These are phyloP conservation scores for Tetropium fuscum DNA, from an alignment of 2,888 invertebrate genomes.

Conservation along the genomic window DNA sequence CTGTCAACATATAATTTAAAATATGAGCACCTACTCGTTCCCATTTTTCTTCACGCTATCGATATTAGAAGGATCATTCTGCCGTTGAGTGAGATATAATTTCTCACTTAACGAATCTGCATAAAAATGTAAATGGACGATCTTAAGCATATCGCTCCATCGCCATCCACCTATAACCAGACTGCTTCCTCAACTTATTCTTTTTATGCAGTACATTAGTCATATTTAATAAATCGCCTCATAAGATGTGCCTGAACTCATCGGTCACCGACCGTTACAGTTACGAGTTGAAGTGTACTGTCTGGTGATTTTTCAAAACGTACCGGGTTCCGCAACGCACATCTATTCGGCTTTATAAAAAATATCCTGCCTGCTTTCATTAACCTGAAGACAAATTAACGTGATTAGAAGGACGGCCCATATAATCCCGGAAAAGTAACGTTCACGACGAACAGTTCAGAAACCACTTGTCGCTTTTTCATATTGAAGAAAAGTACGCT, in stretches of 20 bases:
- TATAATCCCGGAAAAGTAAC: conserved; percentile 9
- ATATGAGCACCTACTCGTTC: too few relatives aligned
- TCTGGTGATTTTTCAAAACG: neutral
- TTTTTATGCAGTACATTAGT: neutral
- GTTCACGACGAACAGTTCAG: conserved; percentile 3
- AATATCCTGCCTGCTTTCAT: neutral
- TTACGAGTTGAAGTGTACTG: neutral
- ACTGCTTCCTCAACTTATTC: too few relatives aligned
- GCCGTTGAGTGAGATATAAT: too few relatives aligned
- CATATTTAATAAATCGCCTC: neutral
- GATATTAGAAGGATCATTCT: too few relatives aligned
- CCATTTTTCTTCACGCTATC: too few relatives aligned
- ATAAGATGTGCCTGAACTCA: neutral
- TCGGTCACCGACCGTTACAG: neutral
- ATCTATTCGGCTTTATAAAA: neutral
- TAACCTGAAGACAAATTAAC: conserved; percentile 13
- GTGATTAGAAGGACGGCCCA: neutral
- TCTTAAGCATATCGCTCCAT: too few relatives aligned
- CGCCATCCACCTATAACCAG: too few relatives aligned
- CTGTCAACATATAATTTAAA: too few relatives aligned
- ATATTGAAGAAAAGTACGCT: conserved; percentile 2
- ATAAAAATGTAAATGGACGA: too few relatives aligned
- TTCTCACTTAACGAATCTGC: too few relatives aligned
- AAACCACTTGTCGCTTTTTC: conserved; percentile 14
- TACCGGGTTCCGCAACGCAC: too few relatives aligned